Evolutionary conservation across 1,140 invertebrate genomes (phyloP), one percentile per base, ranked within the genome.

Genomic region (Berghia stephanieae): DNA sequence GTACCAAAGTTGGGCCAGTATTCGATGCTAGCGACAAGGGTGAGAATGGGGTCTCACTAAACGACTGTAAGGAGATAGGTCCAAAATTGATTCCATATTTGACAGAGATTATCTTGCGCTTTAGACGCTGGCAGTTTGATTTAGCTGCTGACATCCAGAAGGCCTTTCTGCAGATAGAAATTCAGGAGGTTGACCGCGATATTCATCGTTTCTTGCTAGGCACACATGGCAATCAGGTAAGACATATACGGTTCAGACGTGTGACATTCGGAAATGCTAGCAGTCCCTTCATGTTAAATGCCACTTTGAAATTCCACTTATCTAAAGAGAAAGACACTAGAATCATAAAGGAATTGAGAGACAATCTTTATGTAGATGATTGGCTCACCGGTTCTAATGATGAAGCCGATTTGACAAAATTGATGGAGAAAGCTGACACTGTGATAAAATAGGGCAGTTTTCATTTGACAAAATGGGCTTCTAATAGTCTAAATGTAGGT

Each of bases 41-140:
- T 63, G 34, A 63, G 57, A 63, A 63, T 63, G 57, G 10, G 8
- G 34, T 63, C 57, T 63, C 57, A 10, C 8, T 63, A 27, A 63
- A 63, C 34, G 10, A 63, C 27, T 63, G 57, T 63, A 63, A 24
- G 10, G 57, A 63, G 57, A 63, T 31, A 27, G 57, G 57, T 31
- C 57, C 57, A 63, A 63, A 63, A 24, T 63, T 63, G 57, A 27
- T 63, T 63, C 57, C 10, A 63, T 16, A 63, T 10, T 63, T 63
- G 34, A 63, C 34, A 10, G 18, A 63, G 34, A 31, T 63, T 16
- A 16, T 63, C 34, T 31, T 63, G 34, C 57, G 57, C 8, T n/a
- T 63, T 24, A 63, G 57, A 63, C 34, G 57, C n/a, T n/a, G n/a
- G n/a, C 18, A 27, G 34, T 63, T 63, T 63, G 57, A 31, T 24